phyloP scores from a whole-genome alignment of 2,888 invertebrate genomes.

The Agrochola macilenta region DNA sequence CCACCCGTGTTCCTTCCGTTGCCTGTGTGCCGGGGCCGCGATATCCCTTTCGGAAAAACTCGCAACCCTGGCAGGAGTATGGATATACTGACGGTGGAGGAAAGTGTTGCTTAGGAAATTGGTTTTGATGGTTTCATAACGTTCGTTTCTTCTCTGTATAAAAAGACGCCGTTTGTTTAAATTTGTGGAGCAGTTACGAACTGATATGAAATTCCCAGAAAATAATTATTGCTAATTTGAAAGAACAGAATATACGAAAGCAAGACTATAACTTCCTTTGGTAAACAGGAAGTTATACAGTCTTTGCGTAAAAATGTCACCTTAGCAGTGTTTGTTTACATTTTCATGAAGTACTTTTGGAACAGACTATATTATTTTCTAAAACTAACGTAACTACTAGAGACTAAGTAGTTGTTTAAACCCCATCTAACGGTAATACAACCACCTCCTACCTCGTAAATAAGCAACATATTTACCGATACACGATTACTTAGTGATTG shows the following conservation, averaged over 20 bases:
- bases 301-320: not conserved
- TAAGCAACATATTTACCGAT: constrained; percentile 55
- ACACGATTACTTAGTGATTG: constrained; percentile 63
- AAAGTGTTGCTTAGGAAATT: not conserved
- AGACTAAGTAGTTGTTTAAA: not conserved
- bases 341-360: not conserved
- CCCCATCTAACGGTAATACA: constrained; percentile 2
- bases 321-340: not conserved
- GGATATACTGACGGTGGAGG: not conserved
- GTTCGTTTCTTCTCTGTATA: not conserved
- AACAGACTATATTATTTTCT: not conserved
- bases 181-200: not conserved
- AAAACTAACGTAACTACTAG: not conserved
- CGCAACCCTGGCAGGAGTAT: too few species aligned
- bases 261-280: not conserved
- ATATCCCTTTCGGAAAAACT: too few species aligned
- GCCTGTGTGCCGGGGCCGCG: too few species aligned
- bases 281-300: not conserved
- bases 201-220: not conserved
- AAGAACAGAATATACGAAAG: not conserved
- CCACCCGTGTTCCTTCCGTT: too few species aligned
- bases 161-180: not conserved
- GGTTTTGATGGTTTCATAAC: not conserved
- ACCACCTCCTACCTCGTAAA: constrained; percentile 11
- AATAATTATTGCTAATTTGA: not conserved